Evolutionary conservation across 1,140 invertebrate species (phyloP), one percentile per base, ranked within the genome.

Genomic region (Drosophila sturtevanti): DNA sequence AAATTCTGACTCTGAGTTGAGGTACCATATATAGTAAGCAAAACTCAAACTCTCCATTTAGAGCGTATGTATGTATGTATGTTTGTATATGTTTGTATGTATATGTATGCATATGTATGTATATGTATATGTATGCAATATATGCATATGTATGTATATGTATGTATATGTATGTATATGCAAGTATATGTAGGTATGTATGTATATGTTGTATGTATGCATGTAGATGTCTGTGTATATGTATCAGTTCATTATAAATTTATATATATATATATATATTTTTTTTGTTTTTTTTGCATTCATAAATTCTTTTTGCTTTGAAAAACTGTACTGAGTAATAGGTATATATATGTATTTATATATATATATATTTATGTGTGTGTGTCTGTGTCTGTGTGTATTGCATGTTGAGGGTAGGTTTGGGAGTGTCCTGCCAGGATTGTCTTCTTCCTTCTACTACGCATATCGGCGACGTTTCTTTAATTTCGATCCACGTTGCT

Each of bases 241-340:
- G 72, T 89, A 86, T 86, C 81, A 86, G 81, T 86, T 86, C 81
- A 87, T 81, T 87, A 86, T 75, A 78, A 78, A 81, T 76, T 81
- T 76, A 34, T 73, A 71, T 76, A 89, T 72, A 76, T 82, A n/a
- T n/a, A n/a, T n/a, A n/a, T n/a, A n/a, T n/a, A n/a, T n/a, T n/a
- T n/a, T n/a, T n/a, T n/a, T n/a, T n/a, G n/a, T 31, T 24, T 24
- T 72, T 78, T 55, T 54, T 68, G 52, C 51, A 59, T 70, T 63
- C 59, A 61, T 84, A 68, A 74, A 79, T 76, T 72, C 41, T 21
- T 48, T 44, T 48, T 44, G 41, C 54, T 54, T 73, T 58, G 55
- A 67, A 68, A 79, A 82, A 72, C 66, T 72, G 56, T 74, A 52
- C 64, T 82, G 68, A 81, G 64, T 72, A 31, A 65, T 61, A 68